A percentile compares a stretch with the other conserved stretches of the same genome.
Evolutionary conservation across 1,140 invertebrate genomes (phyloP).

Genomic region (Papilio dardanus): DNA sequence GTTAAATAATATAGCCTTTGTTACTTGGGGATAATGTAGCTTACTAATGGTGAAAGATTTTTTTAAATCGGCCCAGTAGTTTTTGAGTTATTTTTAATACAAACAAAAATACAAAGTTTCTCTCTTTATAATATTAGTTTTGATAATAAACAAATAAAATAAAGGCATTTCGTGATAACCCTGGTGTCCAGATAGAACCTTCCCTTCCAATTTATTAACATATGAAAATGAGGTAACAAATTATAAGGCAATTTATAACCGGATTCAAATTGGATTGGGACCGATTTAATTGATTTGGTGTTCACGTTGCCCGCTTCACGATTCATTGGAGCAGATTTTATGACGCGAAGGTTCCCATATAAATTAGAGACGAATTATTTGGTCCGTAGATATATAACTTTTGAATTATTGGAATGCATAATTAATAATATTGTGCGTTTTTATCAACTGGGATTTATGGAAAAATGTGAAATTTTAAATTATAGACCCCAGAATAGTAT

Average conservation of each 20-base stretch:
- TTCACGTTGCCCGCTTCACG: not conserved
- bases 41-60: too few relatives aligned
- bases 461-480: too few relatives aligned
- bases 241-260: constrained; percentile 23
- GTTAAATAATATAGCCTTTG: too few relatives aligned
- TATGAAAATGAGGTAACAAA: constrained; percentile 22
- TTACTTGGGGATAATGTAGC: too few relatives aligned
- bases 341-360: not conserved
- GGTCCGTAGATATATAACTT: not conserved
- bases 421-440: not conserved
- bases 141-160: not conserved
- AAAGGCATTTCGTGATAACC: not conserved
- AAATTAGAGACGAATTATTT: not conserved
- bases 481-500: not conserved
- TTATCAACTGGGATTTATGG: too few relatives aligned
- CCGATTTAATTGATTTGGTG: constrained; percentile 27
- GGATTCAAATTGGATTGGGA: not conserved
- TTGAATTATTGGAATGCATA: not conserved
- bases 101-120: too few relatives aligned
- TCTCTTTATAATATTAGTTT: too few relatives aligned
- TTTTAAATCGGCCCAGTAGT: too few relatives aligned
- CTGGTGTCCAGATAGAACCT: not conserved
- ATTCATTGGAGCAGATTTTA: constrained; percentile 24
- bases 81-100: too few relatives aligned
- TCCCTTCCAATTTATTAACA: not conserved